Evolutionary conservation across 2,113 vertebrate genomes (phyloP), one percentile per base, ranked within the genome.

Genomic region (Vulpes lagopus): DNA sequence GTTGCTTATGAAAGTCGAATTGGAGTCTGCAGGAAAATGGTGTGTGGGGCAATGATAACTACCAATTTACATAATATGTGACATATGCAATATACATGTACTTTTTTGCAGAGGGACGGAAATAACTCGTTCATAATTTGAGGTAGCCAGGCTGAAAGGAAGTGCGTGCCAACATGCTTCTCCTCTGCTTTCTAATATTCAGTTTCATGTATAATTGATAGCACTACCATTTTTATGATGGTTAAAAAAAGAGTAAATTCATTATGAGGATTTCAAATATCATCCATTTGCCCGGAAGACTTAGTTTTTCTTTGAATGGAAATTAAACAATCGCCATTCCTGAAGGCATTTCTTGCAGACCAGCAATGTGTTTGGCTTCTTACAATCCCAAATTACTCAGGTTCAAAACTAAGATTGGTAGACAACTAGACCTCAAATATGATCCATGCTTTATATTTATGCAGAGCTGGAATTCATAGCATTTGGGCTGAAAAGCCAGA

Each of bases 241-340:
- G 82, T 81, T 97, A 96, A 97, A 98, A 94, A 97, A 98, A 98
- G 74, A 97, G 89, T 98, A 98, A 99, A 98, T 98, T 98, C 98
- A 98, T 98, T 76, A 98, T 98, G 97, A 98, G 93, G 93, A 98
- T 98, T 98, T 96, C 97, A 98, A 98, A 98, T 97, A 98, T 43
- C n/a, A 30, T 12, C 80, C 84, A 98, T 98, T 98, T 97, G 57
- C 95, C 96, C 92, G 96, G 93, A 98, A 98, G 96, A 64, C 49
- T 65, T 80, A 35, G 67, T 57, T 98, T 98, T 98, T 96, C 96
- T 97, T 98, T 95, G 89, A 96, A 95, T 94, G 81, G 91, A 91
- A 94, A 84, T 89, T 85, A 62, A 88, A 97, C 73, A 88, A 88
- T 82, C 87, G 2, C 1, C 25, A 78, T 64, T 96, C 43, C 81